Percentiles rank a stretch among this genome's conserved stretches.
These are phyloP conservation scores for Trochalopteron elliotii DNA, from an alignment of 2,113 vertebrate species.

Conservation along the genomic window DNA sequence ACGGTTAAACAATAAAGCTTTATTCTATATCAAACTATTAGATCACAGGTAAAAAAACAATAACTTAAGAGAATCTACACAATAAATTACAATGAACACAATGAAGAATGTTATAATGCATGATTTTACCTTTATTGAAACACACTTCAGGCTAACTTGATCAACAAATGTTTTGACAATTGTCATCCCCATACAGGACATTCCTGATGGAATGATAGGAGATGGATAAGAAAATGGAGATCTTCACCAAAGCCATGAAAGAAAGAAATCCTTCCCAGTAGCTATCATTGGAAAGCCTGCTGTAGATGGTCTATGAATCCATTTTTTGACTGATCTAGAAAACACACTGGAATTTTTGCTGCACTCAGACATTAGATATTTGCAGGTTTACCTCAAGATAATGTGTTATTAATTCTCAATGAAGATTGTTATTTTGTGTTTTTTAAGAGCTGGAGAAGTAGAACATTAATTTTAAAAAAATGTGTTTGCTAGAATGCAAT, in stretches of 20 bases:
- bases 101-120: not conserved
- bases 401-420: not conserved
- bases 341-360: not conserved
- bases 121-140: not conserved
- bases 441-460: not conserved
- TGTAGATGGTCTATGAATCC: not conserved
- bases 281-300: not conserved
- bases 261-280: not conserved
- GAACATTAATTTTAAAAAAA: not conserved
- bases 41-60: not conserved
- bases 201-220: not conserved
- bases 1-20: conserved; percentile 15
- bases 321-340: not conserved
- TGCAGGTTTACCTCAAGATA: not conserved
- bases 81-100: not conserved
- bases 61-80: not conserved
- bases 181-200: not conserved
- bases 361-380: not conserved
- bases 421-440: not conserved
- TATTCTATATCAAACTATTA: conserved; percentile 14
- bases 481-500: not conserved
- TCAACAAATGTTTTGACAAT: not conserved
- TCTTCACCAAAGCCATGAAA: not conserved
- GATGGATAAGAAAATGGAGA: not conserved
- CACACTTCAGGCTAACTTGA: not conserved